Conservation (phyloP, 2,113 vertebrate species). For the Stigmatopora nigra region DNA sequence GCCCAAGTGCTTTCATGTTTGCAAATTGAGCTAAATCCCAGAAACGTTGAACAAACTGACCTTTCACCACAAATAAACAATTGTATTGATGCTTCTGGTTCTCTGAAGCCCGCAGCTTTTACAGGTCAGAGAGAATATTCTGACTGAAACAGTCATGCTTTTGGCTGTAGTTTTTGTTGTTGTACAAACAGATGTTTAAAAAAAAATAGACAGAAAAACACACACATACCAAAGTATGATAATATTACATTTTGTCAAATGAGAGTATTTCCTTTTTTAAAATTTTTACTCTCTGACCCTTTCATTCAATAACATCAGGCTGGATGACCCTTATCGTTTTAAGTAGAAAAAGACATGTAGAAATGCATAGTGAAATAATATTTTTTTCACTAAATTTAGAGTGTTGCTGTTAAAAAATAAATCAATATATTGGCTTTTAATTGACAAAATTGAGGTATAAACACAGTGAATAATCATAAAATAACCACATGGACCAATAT, state of each 20-base stretch:
- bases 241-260: not conserved
- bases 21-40: conserved; percentile 48
- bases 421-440: too few species aligned
- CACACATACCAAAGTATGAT: not conserved
- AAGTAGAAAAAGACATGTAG: too few species aligned
- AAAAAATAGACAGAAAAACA: not conserved
- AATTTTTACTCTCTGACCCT: not conserved
- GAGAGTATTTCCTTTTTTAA: not conserved
- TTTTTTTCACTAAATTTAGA: too few species aligned
- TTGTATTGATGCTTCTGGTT: conserved; percentile 27
- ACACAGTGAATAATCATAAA: too few species aligned
- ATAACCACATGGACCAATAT: too few species aligned
- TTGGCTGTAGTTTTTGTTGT: conserved; percentile 13
- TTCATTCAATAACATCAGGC: conserved; percentile 13
- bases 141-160: conserved; percentile 18
- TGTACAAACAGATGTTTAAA: conserved; percentile 14
- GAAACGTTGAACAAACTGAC: conserved; percentile 33
- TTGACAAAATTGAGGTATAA: too few species aligned
- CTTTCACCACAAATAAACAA: conserved; percentile 48
- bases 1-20: conserved; percentile 27
- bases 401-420: too few species aligned
- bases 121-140: conserved; percentile 32
- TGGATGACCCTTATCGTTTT: conserved; percentile 28
- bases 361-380: not conserved
- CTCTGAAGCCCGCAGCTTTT: conserved; percentile 29